Evolutionary conservation across 2,888 invertebrate genomes (phyloP), one percentile per base, ranked within the genome.

Genomic region (Nezara viridula): DNA sequence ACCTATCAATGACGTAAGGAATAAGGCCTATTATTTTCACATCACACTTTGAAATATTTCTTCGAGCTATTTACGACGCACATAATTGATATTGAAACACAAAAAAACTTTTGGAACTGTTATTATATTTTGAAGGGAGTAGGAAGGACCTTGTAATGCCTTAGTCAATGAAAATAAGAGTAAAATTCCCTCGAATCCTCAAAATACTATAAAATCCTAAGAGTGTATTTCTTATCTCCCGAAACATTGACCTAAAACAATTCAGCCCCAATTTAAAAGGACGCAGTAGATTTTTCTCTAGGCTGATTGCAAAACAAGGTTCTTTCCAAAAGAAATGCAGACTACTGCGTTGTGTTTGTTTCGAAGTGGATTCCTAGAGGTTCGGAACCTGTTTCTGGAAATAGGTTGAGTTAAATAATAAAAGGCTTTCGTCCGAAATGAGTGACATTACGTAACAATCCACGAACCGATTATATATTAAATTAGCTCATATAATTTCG

Each of bases 241-340:
- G 1, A 73, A 37, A 37, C 66, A 73, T 73, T 73, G 66, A 73
- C 66, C 66, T 73, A 73, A 73, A 73, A 73, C 66, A 73, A 37
- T 73, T 73, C 66, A 73, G 66, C 1, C 32, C 37, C 66, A 73
- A 73, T 73, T 73, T 73, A 73, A 73, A 37, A 73, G 66, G 66
- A 73, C 66, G 16, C 3, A 73, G 66, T 73, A 73, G 32, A 19
- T 73, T 73, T n/a, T 37, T 21, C 66, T 37, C 32, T 73, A 37
- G 19, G 66, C 27, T 73, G 66, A 73, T 73, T 73, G 66, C 66
- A 37, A 73, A 73, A 73, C 66, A 73, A 73, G 66, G 66, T 73
- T 37, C 66, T 6, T 73, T 73, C 66, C 37, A 37, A 73, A 73
- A 73, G 32, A 73, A 37, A 32, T 73, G 21, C 32, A 37, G 66